Conservation (phyloP, 2,113 vertebrate genomes). For the Scatophagus argus region DNA sequence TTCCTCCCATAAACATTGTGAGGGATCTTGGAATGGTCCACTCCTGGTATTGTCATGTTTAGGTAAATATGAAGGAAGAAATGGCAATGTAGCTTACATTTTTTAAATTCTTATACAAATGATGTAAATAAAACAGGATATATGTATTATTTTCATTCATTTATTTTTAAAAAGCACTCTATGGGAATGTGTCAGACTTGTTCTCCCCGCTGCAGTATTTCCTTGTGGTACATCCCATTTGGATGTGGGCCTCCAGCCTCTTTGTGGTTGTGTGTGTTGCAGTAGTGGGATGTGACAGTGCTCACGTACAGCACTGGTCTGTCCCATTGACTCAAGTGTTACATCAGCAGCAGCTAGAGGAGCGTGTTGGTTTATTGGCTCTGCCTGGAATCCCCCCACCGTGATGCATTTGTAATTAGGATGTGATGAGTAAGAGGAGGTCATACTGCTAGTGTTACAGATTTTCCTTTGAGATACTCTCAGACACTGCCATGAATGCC, state of each 20-base stretch:
- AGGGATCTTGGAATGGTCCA: not conserved
- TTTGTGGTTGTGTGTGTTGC: conserved; percentile 12
- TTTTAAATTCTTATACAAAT: not conserved
- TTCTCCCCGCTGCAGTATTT: conserved; percentile 30
- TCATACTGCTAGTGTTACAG: not conserved
- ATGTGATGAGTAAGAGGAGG: conserved; percentile 39
- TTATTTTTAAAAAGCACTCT: no score
- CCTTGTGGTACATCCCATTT: conserved; percentile 35
- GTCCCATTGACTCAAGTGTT: conserved; percentile 41
- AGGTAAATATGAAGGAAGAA: not conserved
- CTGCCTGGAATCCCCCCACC: conserved; percentile 50
- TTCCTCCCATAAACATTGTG: no score
- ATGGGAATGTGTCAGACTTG: not conserved
- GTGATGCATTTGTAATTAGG: conserved; percentile 25
- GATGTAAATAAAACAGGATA: not conserved
- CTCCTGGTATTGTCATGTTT: no score
- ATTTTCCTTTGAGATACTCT: conserved; percentile 9
- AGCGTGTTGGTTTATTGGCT: conserved; percentile 13
- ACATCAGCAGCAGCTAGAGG: conserved; percentile 55
- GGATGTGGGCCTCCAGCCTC: not conserved
- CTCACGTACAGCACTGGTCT: conserved; percentile 75
- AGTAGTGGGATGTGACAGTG: conserved; percentile 68
- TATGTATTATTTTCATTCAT: no score
- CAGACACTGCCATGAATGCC: not conserved
- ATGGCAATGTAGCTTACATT: not conserved